These are phyloP conservation scores for Cerastis leucographa DNA, from an alignment of 2,888 invertebrate genomes.

Conservation along the genomic window DNA sequence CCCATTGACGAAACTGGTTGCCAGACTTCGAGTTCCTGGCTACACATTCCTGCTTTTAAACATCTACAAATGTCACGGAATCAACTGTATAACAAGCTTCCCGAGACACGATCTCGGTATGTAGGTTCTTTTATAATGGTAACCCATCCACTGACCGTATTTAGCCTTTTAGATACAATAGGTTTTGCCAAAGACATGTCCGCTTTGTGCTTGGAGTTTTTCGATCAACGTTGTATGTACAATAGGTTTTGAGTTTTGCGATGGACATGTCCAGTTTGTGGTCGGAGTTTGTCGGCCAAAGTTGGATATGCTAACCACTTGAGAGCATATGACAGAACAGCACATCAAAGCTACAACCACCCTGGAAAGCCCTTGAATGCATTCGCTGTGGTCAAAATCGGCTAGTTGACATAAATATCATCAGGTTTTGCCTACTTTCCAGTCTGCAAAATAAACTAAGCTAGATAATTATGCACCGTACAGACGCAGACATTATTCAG, in stretches of 20 bases:
- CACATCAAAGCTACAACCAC: too few species aligned
- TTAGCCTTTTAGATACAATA: not conserved
- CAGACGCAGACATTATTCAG: constrained; percentile 51
- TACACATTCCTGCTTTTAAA: not conserved
- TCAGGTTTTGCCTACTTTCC: not conserved
- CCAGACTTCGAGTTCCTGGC: not conserved
- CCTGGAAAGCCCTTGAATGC: too few species aligned
- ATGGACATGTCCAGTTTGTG: too few species aligned
- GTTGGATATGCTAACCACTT: too few species aligned
- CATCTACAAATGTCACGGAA: not conserved
- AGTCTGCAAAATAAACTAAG: constrained; percentile 9
- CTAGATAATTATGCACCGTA: constrained; percentile 41
- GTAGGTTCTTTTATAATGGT: not conserved
- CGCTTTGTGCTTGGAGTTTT: too few species aligned
- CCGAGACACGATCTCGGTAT: not conserved
- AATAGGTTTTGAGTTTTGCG: too few species aligned
- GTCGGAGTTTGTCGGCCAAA: too few species aligned
- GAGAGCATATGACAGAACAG: too few species aligned
- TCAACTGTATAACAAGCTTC: not conserved
- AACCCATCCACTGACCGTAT: not conserved
- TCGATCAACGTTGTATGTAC: too few species aligned
- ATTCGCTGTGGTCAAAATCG: too few species aligned
- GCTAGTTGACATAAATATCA: too few species aligned
- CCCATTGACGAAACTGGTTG: not conserved
- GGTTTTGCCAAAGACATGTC: not conserved